Base-by-base conservation (phyloP, 2,113 vertebrate species). In the Campylomormyrus tamandua region DNA sequence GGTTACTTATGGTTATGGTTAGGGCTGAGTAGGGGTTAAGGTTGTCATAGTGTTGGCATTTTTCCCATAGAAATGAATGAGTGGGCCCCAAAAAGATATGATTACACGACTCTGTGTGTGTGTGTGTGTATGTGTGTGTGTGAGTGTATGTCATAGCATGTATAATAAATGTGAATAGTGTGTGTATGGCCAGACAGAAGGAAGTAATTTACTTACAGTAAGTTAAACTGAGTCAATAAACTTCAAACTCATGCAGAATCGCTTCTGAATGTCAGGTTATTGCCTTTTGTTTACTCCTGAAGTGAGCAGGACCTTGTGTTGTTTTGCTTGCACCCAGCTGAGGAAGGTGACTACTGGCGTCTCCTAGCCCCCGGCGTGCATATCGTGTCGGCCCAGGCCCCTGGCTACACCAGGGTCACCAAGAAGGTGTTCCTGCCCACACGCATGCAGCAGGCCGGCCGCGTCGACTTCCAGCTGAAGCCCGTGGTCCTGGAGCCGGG, bases 271-370 rank as follows among this genome's bases (percentile, higher is more conserved):
- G 27, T 74, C 15, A 45, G 10, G 15, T 45, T 45, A 48, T 2
- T 11, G 24, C 45, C 42, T 84, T 24, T 45, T 9, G 17, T 3
- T 84, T 48, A 1, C 8, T 24, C 80, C 13, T 39, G 35, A 39
- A 77, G 42, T 53, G 53, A 56, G 66, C 21, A 19, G 77, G 46
- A 89, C 70, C 11, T 88, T 56, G 3, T 84, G 31, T 87, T 35
- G 1, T 53, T 74, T 4, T n/a, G 10, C 45, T 42, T 3, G n/a
- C 86, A 7, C 45, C 8, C 84, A 99, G 98, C 96, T 94, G 96
- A 96, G 1, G 95, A 96, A 0, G 98, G 98, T 0, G 98, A 99
- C 89, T 99, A 98, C 91, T 99, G 98, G 97, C 95, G 98, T 39
- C 96, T 99, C 5, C 95, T 99, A 86, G 94, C 94, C 7, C 95